phyloP scores from a whole-genome alignment of 2,113 vertebrate species.

The Tichodroma muraria region DNA sequence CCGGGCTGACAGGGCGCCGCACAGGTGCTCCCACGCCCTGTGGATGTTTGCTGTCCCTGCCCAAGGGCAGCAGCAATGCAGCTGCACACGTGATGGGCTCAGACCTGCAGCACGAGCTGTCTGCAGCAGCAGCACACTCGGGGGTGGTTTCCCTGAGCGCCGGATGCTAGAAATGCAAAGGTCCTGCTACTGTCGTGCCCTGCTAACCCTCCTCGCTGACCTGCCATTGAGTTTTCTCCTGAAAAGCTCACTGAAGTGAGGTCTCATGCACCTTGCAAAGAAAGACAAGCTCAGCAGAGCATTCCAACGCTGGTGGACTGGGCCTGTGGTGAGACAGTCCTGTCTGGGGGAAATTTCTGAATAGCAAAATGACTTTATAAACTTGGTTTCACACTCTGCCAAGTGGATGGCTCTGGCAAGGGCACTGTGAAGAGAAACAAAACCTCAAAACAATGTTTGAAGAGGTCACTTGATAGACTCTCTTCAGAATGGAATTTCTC shows the following conservation, averaged over 20 bases:
- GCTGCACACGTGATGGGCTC: not conserved
- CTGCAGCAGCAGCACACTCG: not conserved
- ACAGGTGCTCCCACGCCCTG: accelerated
- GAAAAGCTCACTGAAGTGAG: not conserved
- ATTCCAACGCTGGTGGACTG: not conserved
- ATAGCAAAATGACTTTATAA: not conserved
- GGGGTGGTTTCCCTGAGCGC: accelerated
- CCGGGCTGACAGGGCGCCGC: not conserved
- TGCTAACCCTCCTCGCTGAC: not conserved
- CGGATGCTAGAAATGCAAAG: not conserved
- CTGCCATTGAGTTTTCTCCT: not conserved
- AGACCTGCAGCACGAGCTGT: not conserved
- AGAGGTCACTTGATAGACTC: not conserved
- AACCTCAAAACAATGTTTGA: not conserved
- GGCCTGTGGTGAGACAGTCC: not conserved
- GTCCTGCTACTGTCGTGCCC: not conserved
- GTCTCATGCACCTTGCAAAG: not conserved
- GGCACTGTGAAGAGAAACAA: not conserved
- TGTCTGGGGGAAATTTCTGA: not conserved
- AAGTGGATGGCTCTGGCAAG: not conserved
- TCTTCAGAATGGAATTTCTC: not conserved
- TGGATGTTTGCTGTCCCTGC: not conserved
- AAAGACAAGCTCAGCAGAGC: not conserved
- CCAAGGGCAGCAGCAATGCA: not conserved
- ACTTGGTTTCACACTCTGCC: not conserved